A percentile compares a stretch with the other conserved stretches of the same genome.
Conservation (phyloP, 2,888 invertebrate species). For the Lottia scabra region DNA sequence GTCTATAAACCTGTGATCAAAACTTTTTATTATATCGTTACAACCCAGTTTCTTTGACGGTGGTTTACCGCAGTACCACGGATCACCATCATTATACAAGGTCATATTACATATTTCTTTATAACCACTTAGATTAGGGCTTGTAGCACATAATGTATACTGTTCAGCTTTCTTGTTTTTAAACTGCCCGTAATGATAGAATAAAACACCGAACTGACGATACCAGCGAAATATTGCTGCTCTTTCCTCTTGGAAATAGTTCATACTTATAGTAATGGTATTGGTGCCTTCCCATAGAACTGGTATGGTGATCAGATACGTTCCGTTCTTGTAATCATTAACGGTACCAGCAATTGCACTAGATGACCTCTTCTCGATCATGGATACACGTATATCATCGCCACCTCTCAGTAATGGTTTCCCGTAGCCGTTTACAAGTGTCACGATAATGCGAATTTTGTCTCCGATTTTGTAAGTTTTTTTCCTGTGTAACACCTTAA, state of each 20-base stretch:
- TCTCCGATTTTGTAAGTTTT: neutral
- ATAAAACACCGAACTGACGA: neutral
- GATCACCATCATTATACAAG: neutral
- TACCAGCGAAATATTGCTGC: neutral
- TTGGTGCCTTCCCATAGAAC: neutral
- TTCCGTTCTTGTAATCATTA: neutral
- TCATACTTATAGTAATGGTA: neutral
- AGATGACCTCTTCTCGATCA: neutral
- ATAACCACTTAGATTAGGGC: neutral
- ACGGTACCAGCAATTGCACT: neutral
- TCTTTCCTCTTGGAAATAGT: neutral
- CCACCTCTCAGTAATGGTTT: neutral
- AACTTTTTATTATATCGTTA: neutral
- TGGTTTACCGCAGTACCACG: neutral
- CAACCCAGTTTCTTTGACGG: neutral
- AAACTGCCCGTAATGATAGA: neutral
- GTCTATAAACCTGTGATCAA: neutral
- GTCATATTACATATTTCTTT: neutral
- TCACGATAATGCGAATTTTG: neutral
- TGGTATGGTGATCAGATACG: neutral
- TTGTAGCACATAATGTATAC: neutral
- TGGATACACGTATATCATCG: neutral
- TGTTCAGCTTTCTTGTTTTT: neutral
- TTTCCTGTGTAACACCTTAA: neutral
- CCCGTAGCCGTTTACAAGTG: neutral